Percentiles rank a stretch among this genome's conserved stretches.
phyloP scores from a whole-genome alignment of 2,888 invertebrate genomes.

The Platerodrilus igneus region DNA sequence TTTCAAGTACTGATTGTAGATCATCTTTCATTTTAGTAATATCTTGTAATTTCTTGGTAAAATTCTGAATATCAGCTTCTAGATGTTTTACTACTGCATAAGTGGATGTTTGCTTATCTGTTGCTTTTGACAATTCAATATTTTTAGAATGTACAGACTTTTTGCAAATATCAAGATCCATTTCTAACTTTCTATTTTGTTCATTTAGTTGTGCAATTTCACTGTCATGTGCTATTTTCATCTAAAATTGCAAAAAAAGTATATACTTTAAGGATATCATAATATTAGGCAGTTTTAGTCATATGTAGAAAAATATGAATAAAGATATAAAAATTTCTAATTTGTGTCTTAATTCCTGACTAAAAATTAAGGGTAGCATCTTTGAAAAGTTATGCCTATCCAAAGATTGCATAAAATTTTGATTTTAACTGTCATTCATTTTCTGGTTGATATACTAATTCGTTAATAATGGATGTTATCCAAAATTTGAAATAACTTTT shows the following conservation, averaged over 20 bases:
- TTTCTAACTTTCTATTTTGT: constrained; percentile 26
- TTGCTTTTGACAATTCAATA: constrained; percentile 44
- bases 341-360: too few species aligned
- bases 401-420: too few species aligned
- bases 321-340: too few species aligned
- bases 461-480: too few species aligned
- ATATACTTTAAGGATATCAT: too few species aligned
- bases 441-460: too few species aligned
- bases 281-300: too few species aligned
- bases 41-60: constrained; percentile 46
- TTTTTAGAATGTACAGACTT: constrained; percentile 24
- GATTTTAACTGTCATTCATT: too few species aligned
- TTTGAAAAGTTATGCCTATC: too few species aligned
- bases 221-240: constrained; percentile 51
- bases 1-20: constrained; percentile 46
- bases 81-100: constrained; percentile 46
- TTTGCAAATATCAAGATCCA: constrained; percentile 23
- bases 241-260: constrained; percentile 39
- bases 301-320: too few species aligned
- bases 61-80: constrained; percentile 50
- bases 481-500: too few species aligned
- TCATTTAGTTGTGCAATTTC: constrained; percentile 52
- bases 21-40: constrained; percentile 36
- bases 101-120: constrained; percentile 53
- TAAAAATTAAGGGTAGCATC: too few species aligned